Percentiles rank a stretch among this genome's conserved stretches.
phyloP scores from a whole-genome alignment of 2,113 vertebrate species.

The Phalacrocorax carbo region DNA sequence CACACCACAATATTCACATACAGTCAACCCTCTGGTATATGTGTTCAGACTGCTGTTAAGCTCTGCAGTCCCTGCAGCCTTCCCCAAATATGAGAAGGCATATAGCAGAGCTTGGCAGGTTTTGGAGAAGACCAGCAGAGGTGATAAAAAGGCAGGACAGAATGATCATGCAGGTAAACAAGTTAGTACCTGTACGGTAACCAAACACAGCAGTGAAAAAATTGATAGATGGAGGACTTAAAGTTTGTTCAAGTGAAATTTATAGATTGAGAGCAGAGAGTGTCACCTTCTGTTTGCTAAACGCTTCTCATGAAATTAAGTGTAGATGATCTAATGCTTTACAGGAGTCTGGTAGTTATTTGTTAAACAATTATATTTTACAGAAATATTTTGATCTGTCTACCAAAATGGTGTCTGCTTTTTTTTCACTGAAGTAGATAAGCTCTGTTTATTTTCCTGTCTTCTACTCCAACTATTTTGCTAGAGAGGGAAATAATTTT shows the following conservation, averaged over 20 bases:
- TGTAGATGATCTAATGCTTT: not conserved
- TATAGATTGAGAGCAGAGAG: not conserved
- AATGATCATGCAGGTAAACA: not conserved
- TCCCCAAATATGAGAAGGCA: not conserved
- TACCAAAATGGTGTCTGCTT: not conserved
- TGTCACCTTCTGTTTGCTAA: not conserved
- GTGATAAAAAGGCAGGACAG: not conserved
- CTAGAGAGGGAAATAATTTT: not conserved
- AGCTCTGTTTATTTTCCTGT: not conserved
- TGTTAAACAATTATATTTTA: not conserved
- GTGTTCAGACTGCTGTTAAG: not conserved
- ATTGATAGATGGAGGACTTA: not conserved
- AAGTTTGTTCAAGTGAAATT: not conserved
- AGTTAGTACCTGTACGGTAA: not conserved
- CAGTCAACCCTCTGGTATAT: not conserved
- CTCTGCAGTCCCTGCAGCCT: not conserved
- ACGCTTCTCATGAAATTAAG: not conserved
- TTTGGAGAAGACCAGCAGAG: not conserved
- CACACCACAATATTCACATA: fast-evolving
- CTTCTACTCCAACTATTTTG: not conserved
- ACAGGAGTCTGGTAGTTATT: not conserved
- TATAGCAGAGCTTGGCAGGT: not conserved
- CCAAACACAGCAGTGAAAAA: not conserved
- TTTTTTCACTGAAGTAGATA: not conserved
- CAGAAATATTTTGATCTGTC: not conserved